These are phyloP conservation scores for Xiphophorus hellerii DNA, from an alignment of 2,113 vertebrate genomes.

Conservation along the genomic window DNA sequence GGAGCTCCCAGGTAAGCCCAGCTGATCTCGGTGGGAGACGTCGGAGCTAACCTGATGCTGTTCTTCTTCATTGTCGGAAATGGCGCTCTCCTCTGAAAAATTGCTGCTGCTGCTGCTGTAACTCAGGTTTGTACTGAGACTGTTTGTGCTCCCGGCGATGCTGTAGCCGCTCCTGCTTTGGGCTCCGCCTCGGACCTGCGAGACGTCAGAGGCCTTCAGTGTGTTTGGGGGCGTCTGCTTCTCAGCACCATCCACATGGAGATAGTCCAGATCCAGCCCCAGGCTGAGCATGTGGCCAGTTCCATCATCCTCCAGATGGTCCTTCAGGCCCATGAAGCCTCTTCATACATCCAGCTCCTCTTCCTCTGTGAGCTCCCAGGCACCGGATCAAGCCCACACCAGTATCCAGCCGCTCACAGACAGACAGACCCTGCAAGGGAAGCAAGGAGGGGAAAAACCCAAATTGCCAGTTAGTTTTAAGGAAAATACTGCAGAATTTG, in stretches of 20 bases:
- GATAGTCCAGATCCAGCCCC: slow-evolving; percentile 85
- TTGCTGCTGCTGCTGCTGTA: slow-evolving; percentile 65
- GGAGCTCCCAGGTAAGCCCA: slow-evolving; percentile 24
- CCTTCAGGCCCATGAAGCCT: slow-evolving; percentile 98
- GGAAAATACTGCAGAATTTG: neutral
- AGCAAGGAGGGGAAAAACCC: slow-evolving; percentile 55
- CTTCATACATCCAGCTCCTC: slow-evolving; percentile 87
- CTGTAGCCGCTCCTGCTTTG: slow-evolving; percentile 80
- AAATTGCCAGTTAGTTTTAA: neutral
- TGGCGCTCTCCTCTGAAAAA: slow-evolving; percentile 87
- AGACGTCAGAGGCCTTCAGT: neutral
- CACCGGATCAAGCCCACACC: slow-evolving; percentile 53
- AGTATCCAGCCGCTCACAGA: slow-evolving; percentile 48
- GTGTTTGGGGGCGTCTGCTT: slow-evolving; percentile 46
- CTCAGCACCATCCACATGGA: slow-evolving; percentile 86
- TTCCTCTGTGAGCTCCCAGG: slow-evolving; percentile 49
- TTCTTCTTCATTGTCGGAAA: slow-evolving; percentile 90
- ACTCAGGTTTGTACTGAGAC: slow-evolving; percentile 41
- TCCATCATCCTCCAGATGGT: slow-evolving; percentile 90
- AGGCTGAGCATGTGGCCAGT: slow-evolving; percentile 83
- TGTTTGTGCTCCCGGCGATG: slow-evolving; percentile 16
- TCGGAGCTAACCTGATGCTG: slow-evolving; percentile 55
- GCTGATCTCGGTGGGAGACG: slow-evolving; percentile 21
- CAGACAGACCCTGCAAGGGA: slow-evolving; percentile 75
- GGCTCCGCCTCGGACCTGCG: slow-evolving; percentile 33